A percentile compares a stretch with the other conserved stretches of the same genome.
Conservation (phyloP, 2,113 vertebrate species). For the Psilopogon haemacephalus region DNA sequence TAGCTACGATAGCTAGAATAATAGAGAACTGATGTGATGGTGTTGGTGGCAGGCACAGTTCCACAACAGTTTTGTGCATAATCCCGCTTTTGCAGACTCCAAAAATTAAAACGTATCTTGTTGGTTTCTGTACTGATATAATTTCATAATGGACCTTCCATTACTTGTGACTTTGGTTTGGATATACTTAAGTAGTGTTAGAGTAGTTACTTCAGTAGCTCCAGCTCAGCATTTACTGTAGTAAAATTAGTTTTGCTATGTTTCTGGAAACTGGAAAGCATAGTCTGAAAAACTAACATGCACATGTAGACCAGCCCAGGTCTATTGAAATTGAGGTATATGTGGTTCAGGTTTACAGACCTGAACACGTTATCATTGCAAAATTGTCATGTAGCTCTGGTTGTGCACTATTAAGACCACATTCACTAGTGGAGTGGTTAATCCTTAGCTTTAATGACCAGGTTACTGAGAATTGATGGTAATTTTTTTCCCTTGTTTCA, state of each 20-base stretch:
- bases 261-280: not conserved
- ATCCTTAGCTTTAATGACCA: not conserved
- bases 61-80: not conserved
- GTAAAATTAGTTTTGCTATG: not conserved
- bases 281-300: not conserved
- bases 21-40: not conserved
- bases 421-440: not conserved
- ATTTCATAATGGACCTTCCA: not conserved
- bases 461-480: not conserved
- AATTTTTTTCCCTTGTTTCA: not conserved
- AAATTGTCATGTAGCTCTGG: not conserved
- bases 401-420: not conserved
- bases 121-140: not conserved
- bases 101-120: not conserved
- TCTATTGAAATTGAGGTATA: rapidly evolving
- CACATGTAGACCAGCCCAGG: not conserved
- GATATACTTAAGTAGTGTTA: not conserved
- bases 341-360: not conserved
- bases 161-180: not conserved
- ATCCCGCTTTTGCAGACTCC: not conserved
- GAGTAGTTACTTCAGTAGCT: not conserved
- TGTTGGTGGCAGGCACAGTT: not conserved
- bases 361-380: not conserved
- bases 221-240: not conserved
- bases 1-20: not conserved